A percentile compares a stretch with the other conserved stretches of the same genome.
Evolutionary conservation across 2,113 vertebrate genomes (phyloP).

Genomic region (Chroicocephalus ridibundus): DNA sequence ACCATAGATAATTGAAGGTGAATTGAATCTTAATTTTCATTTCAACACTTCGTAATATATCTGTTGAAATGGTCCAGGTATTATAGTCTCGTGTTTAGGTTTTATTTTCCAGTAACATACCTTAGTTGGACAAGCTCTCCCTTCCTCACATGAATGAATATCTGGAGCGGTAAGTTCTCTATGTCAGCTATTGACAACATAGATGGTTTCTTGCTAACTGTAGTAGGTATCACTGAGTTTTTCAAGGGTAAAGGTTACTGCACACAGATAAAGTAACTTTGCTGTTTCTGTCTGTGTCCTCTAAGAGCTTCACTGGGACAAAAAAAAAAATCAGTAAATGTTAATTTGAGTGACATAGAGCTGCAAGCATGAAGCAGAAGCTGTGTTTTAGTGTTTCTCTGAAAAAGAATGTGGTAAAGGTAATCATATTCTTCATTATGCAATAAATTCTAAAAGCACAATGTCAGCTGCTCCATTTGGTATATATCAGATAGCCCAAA

Average conservation of each 20-base stretch:
- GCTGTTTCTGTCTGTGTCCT: neutral
- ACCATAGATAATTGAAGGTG: neutral
- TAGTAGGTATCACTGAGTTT: neutral
- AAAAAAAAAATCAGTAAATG: neutral
- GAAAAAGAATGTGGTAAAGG: neutral
- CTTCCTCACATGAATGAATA: neutral
- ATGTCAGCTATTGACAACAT: accelerated
- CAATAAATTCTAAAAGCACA: neutral
- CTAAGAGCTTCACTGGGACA: neutral
- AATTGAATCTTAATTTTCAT: neutral
- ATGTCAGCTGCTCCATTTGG: neutral
- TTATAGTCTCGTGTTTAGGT: neutral
- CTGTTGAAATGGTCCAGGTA: neutral
- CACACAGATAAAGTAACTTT: neutral
- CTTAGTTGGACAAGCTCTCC: neutral
- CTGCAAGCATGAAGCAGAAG: neutral
- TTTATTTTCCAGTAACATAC: neutral
- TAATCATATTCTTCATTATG: neutral
- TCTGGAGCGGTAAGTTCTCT: neutral
- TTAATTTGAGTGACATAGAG: neutral
- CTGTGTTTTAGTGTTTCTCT: neutral
- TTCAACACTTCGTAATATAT: neutral
- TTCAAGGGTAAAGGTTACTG: neutral
- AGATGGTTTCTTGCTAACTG: neutral
- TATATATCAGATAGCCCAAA: neutral